Conservation (phyloP, 2,888 invertebrate species). For the Drosophila quinaria region DNA sequence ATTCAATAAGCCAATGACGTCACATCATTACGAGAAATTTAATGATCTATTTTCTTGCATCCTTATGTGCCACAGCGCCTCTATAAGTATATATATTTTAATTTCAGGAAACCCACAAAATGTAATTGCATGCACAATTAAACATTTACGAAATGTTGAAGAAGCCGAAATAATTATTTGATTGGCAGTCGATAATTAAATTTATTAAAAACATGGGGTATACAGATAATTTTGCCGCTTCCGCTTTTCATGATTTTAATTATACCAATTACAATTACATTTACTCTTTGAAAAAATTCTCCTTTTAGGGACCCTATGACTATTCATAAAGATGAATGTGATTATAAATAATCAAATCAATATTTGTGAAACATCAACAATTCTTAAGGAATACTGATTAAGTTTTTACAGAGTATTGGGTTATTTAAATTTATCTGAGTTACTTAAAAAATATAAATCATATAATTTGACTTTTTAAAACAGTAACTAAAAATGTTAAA, state of each 20-base stretch:
- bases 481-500: too few species aligned
- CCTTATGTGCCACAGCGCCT: not conserved
- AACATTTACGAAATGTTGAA: not conserved
- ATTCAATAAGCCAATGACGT: conserved; percentile 4
- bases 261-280: not conserved
- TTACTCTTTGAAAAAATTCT: too few species aligned
- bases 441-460: too few species aligned
- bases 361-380: too few species aligned
- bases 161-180: not conserved
- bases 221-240: not conserved
- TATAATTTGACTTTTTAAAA: too few species aligned
- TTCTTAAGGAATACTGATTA: too few species aligned
- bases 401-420: too few species aligned
- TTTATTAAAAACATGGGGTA: not conserved
- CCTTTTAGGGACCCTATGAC: too few species aligned
- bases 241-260: not conserved
- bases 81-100: too few species aligned
- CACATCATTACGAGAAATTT: conserved; percentile 1
- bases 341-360: too few species aligned
- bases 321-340: too few species aligned
- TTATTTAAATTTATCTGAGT: too few species aligned
- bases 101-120: conserved; percentile 2
- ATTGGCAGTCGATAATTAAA: not conserved
- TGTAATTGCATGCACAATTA: conserved; percentile 1
- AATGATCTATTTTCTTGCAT: conserved; percentile 2